Evolutionary conservation across 2,888 invertebrate genomes (phyloP), one percentile per base, ranked within the genome.

Genomic region (Unio pictorum): DNA sequence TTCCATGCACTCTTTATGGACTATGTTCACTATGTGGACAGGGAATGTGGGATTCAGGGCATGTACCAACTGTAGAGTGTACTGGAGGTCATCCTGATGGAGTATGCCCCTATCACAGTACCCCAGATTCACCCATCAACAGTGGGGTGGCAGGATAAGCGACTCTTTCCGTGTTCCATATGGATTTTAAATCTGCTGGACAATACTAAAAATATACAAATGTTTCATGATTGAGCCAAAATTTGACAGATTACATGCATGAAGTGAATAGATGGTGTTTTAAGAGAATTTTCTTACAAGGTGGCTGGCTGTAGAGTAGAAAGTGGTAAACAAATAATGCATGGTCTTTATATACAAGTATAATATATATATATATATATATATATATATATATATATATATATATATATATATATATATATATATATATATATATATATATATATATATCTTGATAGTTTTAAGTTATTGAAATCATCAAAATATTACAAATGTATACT

Each of bases 11-110:
- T 0, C 90, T 98, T 64, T 94, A 94, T 11, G 95, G 95, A 20
- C 92, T 97, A 82, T 97, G 97, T 89, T 94, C 95, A 84, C 93
- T 95, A 70, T 96, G 96, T 87, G 96, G 96, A 0, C 95, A 96
- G 0, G 97, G 96, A 5, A 96, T 96, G 92, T 97, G 97, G 97
- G 97, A 97, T 91, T 96, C 95, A 68, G 94, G 95, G 7, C 96
- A 96, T 89, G 93, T 95, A 71, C 97, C 97, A 0, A 93, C 94
- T 34, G 93, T 97, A 57, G 95, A 95, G 86, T 97, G 97, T 88
- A 84, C 85, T 8, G 89, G 89, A 8, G 83, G 82, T 68, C 81
- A 82, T 30, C 72, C 73, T 7, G 78, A 84, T 69, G 81, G 76
- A 2, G 72, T 75, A n/a, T 87, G 87, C 66, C 84, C 86, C 1